phyloP scores from a whole-genome alignment of 2,888 invertebrate genomes.

The Drosophila tripunctata region DNA sequence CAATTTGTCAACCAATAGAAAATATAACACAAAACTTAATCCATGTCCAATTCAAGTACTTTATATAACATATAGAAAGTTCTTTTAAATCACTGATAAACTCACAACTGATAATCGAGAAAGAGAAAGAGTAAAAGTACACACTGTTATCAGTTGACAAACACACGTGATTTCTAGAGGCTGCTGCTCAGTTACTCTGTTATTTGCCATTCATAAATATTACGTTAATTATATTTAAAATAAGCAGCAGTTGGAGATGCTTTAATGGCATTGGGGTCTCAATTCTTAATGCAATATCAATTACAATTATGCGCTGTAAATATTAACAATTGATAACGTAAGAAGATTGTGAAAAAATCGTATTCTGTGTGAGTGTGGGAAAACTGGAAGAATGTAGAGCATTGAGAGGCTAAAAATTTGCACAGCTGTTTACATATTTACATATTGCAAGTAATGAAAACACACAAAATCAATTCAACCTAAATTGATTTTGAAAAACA shows the following conservation, averaged over 20 bases:
- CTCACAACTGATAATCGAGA: constrained; percentile 11
- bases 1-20: constrained; percentile 50
- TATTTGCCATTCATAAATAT: constrained; percentile 41
- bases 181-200: constrained; percentile 8
- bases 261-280: constrained; percentile 10
- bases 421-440: constrained; percentile 18
- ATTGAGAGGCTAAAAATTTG: constrained; percentile 12
- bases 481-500: background rate
- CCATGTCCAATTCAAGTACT: constrained; percentile 52
- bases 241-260: too few relatives aligned
- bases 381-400: constrained; percentile 15
- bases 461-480: background rate
- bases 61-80: constrained; percentile 8
- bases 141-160: constrained; percentile 20
- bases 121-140: background rate
- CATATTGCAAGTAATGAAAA: background rate
- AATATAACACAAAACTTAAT: constrained; percentile 47
- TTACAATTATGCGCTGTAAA: constrained; percentile 51
- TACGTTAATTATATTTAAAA: constrained; percentile 41
- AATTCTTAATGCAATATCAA: constrained; percentile 17
- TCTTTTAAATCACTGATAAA: constrained; percentile 37
- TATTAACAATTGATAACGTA: constrained; percentile 45
- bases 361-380: constrained; percentile 18
- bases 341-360: constrained; percentile 10
- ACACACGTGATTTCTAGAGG: constrained; percentile 22